Conservation (phyloP, 1,140 invertebrate species). For the Drosophila nigromelanica region DNA sequence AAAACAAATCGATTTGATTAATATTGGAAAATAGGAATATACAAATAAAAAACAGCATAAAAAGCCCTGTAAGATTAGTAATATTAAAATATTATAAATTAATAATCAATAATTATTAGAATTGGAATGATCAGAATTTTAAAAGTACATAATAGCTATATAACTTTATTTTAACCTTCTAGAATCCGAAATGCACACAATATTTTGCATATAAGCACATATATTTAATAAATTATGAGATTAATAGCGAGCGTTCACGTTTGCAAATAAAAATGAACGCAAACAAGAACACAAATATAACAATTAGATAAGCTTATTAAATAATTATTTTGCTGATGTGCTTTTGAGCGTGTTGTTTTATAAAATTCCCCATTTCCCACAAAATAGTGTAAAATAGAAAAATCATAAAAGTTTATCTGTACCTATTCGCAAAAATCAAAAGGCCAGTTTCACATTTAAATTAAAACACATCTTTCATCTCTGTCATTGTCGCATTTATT, state of each 20-base stretch:
- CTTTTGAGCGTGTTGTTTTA: background rate
- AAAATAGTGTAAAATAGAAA: background rate
- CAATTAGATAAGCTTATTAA: background rate
- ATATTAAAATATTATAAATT: no score
- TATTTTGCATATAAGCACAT: background rate
- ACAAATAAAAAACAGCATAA: no score
- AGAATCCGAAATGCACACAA: no score
- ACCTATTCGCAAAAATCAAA: slow-evolving; percentile 26
- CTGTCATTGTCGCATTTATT: background rate
- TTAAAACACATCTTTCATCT: slow-evolving; percentile 3
- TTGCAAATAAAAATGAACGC: background rate
- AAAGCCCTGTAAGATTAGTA: no score
- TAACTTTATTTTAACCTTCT: no score
- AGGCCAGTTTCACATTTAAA: slow-evolving; percentile 8
- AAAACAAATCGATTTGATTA: slow-evolving; percentile 4
- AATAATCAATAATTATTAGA: no score
- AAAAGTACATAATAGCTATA: no score
- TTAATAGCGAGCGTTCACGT: no score
- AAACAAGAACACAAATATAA: no score
- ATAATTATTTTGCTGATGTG: background rate
- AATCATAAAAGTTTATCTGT: slow-evolving; percentile 42
- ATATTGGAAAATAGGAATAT: no score
- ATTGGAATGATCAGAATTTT: no score
- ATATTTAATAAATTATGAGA: background rate
- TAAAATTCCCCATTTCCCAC: slow-evolving; percentile 3